phyloP scores from a whole-genome alignment of 1,140 invertebrate species.

The Leptinotarsa lineolata region DNA sequence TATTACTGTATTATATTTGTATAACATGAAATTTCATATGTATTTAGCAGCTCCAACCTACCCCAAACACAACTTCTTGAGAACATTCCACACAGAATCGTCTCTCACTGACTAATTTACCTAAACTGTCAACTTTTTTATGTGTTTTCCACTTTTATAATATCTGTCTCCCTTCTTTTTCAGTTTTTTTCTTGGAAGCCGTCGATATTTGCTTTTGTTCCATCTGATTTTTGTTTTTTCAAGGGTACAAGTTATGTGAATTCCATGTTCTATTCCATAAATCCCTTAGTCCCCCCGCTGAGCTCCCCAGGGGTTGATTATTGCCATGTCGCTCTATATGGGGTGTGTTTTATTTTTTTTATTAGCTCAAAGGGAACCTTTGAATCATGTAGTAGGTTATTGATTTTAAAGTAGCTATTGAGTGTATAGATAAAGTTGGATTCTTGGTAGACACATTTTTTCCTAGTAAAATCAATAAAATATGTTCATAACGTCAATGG shows the following conservation, averaged over 20 bases:
- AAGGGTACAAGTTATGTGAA: conserved; percentile 27
- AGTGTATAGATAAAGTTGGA: too few species aligned
- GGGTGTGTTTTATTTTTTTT: neutral
- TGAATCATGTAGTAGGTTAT: neutral
- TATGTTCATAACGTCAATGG: too few species aligned
- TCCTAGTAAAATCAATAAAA: too few species aligned
- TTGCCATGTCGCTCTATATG: conserved; percentile 4
- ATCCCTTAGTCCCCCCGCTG: neutral
- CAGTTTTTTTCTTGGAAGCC: conserved; percentile 22
- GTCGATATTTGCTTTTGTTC: neutral
- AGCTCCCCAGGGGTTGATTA: conserved; percentile 6
- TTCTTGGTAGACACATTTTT: too few species aligned
- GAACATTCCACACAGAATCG: conserved; percentile 20
- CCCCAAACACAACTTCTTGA: conserved; percentile 13
- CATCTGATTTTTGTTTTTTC: conserved; percentile 10
- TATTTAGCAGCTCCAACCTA: neutral
- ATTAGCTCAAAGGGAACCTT: neutral
- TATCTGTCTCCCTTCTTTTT: conserved; percentile 34
- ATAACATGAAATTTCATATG: too few species aligned
- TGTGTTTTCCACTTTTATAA: conserved; percentile 38
- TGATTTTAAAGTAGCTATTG: neutral
- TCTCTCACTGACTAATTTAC: neutral
- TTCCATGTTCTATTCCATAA: conserved; percentile 28
- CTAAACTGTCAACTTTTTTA: conserved; percentile 29
- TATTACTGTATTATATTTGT: too few species aligned